Evolutionary conservation across 2,888 invertebrate species (phyloP).

Genomic region (Cenopis cana): DNA sequence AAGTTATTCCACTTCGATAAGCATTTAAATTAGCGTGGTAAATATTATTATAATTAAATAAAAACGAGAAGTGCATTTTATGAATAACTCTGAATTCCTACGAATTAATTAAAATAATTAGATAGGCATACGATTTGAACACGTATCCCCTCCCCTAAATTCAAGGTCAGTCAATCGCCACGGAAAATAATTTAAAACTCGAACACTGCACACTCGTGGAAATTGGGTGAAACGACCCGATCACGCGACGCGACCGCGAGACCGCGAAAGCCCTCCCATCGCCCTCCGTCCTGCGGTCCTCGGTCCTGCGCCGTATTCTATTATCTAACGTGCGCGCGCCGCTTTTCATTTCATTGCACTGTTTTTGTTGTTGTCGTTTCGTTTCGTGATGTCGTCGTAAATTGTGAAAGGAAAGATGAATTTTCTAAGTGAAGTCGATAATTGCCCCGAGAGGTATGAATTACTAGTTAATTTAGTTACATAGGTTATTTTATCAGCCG

Average conservation of each 20-base stretch:
- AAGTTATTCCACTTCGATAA: neutral
- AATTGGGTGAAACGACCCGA: no score
- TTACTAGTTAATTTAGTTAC: neutral
- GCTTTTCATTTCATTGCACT: constrained; percentile 23
- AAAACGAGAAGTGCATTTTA: neutral
- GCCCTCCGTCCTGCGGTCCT: no score
- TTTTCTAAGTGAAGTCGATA: constrained; percentile 53
- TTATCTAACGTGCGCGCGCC: constrained; percentile 34
- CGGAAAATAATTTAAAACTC: no score
- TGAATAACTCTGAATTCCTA: neutral
- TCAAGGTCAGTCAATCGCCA: constrained; percentile 14
- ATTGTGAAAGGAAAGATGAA: constrained; percentile 49
- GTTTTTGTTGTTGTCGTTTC: constrained; percentile 43
- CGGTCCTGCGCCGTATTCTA: no score
- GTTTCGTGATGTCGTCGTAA: constrained; percentile 34
- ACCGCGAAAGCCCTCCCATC: no score
- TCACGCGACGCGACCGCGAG: no score
- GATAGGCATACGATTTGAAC: constrained; percentile 4
- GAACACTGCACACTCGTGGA: no score
- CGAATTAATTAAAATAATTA: neutral
- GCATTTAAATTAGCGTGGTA: neutral
- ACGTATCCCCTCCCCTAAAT: neutral
- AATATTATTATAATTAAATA: neutral
- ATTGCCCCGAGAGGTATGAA: constrained; percentile 52
- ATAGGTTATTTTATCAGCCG: constrained; percentile 22